phyloP scores from a whole-genome alignment of 2,113 vertebrate genomes.

The Capreolus pygargus region DNA sequence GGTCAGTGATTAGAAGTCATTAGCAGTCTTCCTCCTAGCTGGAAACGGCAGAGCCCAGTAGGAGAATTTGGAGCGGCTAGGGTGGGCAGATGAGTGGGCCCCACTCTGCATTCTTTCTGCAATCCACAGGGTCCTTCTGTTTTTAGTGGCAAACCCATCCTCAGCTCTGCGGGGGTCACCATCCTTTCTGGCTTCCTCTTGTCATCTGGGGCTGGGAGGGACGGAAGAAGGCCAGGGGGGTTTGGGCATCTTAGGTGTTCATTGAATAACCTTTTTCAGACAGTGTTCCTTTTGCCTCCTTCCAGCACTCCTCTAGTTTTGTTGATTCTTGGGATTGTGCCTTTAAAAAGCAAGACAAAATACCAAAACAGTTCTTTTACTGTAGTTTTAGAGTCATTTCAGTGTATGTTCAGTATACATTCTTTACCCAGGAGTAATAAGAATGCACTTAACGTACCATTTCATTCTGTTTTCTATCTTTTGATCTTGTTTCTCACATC shows the following conservation, averaged over 20 bases:
- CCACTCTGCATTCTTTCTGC: neutral
- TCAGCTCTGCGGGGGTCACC: neutral
- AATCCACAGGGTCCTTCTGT: neutral
- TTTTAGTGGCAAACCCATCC: neutral
- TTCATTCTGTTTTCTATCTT: neutral
- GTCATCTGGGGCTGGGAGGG: neutral
- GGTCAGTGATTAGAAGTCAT: neutral
- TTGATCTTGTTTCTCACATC: neutral
- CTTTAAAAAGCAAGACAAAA: neutral
- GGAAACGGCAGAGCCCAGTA: neutral
- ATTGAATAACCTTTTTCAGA: neutral
- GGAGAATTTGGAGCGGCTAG: neutral
- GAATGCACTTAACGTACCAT: accelerated
- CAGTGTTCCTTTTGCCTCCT: neutral
- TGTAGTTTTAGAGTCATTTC: neutral
- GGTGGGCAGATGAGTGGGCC: neutral
- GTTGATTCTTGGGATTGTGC: neutral
- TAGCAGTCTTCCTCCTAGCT: neutral
- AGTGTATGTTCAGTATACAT: neutral
- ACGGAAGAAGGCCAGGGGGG: neutral
- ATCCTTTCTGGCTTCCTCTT: neutral
- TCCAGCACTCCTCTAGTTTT: neutral
- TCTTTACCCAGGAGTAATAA: neutral
- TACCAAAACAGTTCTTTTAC: neutral
- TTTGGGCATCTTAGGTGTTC: neutral